A percentile compares a stretch with the other conserved stretches of the same genome.
phyloP scores from a whole-genome alignment of 2,888 invertebrate species.

The Pterobdella sp. region DNA sequence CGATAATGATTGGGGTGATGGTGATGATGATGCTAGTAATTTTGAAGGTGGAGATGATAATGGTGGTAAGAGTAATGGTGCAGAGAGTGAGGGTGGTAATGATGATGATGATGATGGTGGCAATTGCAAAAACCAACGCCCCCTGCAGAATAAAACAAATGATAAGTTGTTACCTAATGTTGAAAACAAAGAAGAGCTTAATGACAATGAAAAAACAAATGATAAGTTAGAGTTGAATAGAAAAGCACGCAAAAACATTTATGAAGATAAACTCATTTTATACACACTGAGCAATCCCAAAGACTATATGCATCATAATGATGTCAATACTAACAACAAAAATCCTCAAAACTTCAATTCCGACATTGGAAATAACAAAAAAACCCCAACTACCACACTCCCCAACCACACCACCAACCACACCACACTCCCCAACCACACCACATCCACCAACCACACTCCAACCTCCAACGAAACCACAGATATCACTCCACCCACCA shows the following conservation, averaged over 20 bases:
- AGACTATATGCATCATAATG: no score
- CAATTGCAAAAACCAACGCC: background rate
- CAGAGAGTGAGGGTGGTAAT: no score
- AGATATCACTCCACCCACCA: background rate
- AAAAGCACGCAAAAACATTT: no score
- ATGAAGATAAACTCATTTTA: no score
- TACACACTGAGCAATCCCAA: no score
- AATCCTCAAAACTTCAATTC: no score
- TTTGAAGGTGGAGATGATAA: background rate
- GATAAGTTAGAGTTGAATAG: no score
- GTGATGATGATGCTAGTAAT: background rate
- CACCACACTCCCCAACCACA: background rate
- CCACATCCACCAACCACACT: background rate
- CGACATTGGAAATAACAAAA: no score
- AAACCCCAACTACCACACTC: no score
- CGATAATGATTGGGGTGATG: background rate
- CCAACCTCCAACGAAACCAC: background rate
- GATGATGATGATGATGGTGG: background rate
- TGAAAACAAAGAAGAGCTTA: background rate
- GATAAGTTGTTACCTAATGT: background rate
- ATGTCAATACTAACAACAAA: no score
- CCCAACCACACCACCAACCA: no score
- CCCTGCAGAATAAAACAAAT: background rate
- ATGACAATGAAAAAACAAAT: background rate
- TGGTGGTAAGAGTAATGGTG: background rate